Percentiles rank a stretch among this genome's conserved stretches.
phyloP scores from a whole-genome alignment of 2,797 vertebrate genomes.

The Argentina silus region DNA sequence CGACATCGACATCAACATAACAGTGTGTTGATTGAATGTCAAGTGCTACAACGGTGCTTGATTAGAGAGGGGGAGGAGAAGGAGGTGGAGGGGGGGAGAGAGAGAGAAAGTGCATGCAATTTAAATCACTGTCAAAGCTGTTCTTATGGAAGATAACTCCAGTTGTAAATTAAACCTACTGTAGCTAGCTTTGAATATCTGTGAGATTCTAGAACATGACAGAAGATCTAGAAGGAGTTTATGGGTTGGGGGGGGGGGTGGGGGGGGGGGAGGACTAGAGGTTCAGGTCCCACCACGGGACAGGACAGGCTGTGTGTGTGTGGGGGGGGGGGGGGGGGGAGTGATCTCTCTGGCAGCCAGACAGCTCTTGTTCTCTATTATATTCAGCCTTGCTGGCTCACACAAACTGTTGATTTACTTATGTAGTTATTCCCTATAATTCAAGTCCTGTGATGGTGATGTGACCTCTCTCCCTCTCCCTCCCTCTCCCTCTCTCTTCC shows the following conservation, averaged over 20 bases:
- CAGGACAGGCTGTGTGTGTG: background rate
- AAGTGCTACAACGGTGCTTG: background rate
- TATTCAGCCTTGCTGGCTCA: conserved; percentile 6
- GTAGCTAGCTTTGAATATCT: background rate
- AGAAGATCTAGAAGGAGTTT: background rate
- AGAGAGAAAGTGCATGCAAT: background rate
- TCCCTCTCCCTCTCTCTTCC: background rate
- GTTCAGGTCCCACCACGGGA: conserved; percentile 11
- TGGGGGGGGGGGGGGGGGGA: too few relatives aligned
- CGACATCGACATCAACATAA: conserved; percentile 3
- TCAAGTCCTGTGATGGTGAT: conserved; percentile 26
- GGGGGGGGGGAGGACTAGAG: background rate
- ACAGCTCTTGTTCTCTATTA: background rate
- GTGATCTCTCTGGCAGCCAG: conserved; percentile 4
- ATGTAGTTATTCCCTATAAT: conserved; percentile 22
- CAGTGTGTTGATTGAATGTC: background rate
- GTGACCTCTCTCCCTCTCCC: conserved; percentile 28
- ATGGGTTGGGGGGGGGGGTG: background rate
- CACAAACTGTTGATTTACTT: conserved; percentile 18
- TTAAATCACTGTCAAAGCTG: background rate
- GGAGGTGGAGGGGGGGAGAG: background rate
- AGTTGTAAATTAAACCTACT: background rate
- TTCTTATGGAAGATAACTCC: background rate
- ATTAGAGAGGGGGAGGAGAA: background rate
- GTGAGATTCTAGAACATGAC: background rate